Base-by-base conservation (phyloP, 2,113 vertebrate genomes). In the Progne subis region DNA sequence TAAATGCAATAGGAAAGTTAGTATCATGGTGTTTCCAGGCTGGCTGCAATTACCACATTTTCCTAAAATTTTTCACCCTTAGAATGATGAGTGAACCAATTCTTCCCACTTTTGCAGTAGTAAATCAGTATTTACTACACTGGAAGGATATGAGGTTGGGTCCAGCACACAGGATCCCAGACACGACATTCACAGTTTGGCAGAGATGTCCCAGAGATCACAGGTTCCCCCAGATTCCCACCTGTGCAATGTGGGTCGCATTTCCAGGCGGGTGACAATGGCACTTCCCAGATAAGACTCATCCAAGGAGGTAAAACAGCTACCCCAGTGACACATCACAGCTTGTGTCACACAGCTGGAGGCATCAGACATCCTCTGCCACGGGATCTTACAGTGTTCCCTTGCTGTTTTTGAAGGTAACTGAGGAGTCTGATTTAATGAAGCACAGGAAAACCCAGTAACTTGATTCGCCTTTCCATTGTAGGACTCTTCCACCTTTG, bases 341-440 rank as follows among this genome's bases (percentile, higher is more conserved):
- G 59, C 34, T 64, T 41, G 19, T 46, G 47, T 23, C 57, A 64
- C 41, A 29, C 29, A 52, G 29, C 49, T 65, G 64, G 44, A 69
- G 37, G 63, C 59, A 88, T 13, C 32, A 18, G 34, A 8, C 49
- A 43, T 32, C 23, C 57, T 24, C 80, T 77, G 61, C 47, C 18
- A 34, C 0, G 0, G 14, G 21, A 46, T 24, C 57, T 72, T 26
- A 23, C 0, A 7, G 41, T 24, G 47, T 39, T 77, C 81, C 8
- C 26, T 60, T 7, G 2, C 37, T 52, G 53, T 11, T 80, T 32
- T 47, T 57, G 31, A 52, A 37, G 44, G 32, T 17, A 72, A 26
- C 18, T 11, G 34, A 76, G 63, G 49, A 44, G 16, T 50, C 65
- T 39, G 23, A 39, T 80, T 74, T 47, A 26, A 41, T 5, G n/a